Base-by-base conservation (phyloP, 2,797 vertebrate species). In the Acanthurus tractus region DNA sequence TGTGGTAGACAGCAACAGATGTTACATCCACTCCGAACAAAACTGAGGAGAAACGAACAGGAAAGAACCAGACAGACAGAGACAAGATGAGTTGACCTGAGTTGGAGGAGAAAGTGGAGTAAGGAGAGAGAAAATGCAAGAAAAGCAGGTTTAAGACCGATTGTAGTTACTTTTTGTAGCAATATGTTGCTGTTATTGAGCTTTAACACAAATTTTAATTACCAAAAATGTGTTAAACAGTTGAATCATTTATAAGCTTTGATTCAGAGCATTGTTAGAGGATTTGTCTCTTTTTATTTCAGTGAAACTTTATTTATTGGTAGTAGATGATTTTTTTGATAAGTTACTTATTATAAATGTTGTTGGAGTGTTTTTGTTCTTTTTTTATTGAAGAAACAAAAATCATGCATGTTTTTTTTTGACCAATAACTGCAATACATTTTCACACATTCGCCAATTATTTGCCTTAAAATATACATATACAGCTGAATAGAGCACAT, bases 1-100 rank as follows among this genome's bases (percentile, higher is more conserved):
- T 72, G 17, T 67, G 63, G 50, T 29, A 40, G 61, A 83, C 34
- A 52, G 62, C 48, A 69, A 70, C 79, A 82, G 66, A 85, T 82
- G 81, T 80, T 79, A 57, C 62, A 59, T 38, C 23, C 52, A 29
- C 46, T 56, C 52, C 8, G 64, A 74, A 78, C 63, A 74, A 71
- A 77, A 57, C 44, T 18, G 44, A 46, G 48, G 45, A 46, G 46
- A 59, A 67, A 36, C 65, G 12, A 42, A 50, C 56, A 70, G 45
- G n/a, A 38, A 29, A 38, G 17, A 29, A 25, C 2, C 0, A 29
- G 25, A 29, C 25, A 29, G 46, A 36, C 38, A 53, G 29, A 59
- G 29, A 8, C 1, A 5, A 25, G 34, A 40, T 1, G 36, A 8
- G 22, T 29, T 55, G 70, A 57, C 55, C 44, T 25, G 44, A 54